phyloP scores from a whole-genome alignment of 2,888 invertebrate genomes.

The Frankliniella intonsa region DNA sequence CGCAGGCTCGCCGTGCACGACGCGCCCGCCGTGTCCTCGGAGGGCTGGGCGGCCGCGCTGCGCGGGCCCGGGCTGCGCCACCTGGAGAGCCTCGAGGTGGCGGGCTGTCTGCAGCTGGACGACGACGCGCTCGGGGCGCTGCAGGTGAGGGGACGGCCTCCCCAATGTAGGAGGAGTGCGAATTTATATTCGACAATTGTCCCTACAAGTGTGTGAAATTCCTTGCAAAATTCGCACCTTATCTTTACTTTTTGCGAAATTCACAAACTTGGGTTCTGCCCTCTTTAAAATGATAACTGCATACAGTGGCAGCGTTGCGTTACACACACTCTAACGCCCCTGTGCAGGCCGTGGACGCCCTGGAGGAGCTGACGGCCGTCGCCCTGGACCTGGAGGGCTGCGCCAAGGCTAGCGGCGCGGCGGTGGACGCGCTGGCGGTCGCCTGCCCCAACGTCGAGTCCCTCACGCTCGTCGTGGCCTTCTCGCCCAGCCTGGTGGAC shows the following conservation, averaged over 20 bases:
- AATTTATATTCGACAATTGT: too few species aligned
- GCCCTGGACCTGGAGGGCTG: constrained; percentile 11
- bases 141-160: background rate
- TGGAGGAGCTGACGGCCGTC: background rate
- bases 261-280: too few species aligned
- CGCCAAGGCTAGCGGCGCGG: background rate
- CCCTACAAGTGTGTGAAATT: too few species aligned
- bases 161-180: too few species aligned
- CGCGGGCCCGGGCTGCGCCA: background rate
- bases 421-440: background rate
- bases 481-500: constrained; percentile 13
- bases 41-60: background rate
- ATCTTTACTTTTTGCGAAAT: too few species aligned
- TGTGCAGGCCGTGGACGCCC: background rate
- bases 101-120: background rate
- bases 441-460: constrained; percentile 9
- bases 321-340: background rate
- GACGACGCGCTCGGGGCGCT: constrained; percentile 5
- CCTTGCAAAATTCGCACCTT: too few species aligned
- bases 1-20: constrained; percentile 7
- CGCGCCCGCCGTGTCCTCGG: constrained; percentile 1
- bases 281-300: too few species aligned
- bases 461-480: background rate
- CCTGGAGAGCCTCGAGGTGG: constrained; percentile 6
- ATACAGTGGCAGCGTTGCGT: too few species aligned